Percentiles rank a stretch among this genome's conserved stretches.
Conservation (phyloP, 2,888 invertebrate species). For the Ethmia dodecea region DNA sequence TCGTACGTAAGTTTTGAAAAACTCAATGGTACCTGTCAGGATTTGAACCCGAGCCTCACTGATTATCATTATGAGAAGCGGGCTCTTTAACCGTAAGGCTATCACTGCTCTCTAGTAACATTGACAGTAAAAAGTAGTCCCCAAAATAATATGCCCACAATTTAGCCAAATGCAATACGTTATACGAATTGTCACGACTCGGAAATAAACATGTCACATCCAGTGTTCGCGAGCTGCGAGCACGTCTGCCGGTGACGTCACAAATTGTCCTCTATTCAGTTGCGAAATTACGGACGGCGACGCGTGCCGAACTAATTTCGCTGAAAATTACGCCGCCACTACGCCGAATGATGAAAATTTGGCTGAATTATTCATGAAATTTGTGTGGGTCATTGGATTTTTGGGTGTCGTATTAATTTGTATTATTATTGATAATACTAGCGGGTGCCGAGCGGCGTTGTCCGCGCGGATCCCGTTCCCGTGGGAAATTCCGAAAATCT, state of each 20-base stretch:
- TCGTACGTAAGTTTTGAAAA: too few relatives aligned
- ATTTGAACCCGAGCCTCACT: too few relatives aligned
- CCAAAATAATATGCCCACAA: too few relatives aligned
- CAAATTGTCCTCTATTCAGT: conserved; percentile 71
- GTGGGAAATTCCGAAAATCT: not conserved
- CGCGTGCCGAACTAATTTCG: conserved; percentile 56
- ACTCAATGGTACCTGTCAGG: too few relatives aligned
- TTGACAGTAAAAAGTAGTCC: too few relatives aligned
- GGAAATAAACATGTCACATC: conserved; percentile 8
- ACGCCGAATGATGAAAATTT: conserved; percentile 5
- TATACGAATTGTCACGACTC: too few relatives aligned
- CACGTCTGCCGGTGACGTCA: conserved; percentile 63
- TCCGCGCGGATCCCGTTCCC: not conserved
- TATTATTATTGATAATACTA: too few relatives aligned
- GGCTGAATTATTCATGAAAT: not conserved
- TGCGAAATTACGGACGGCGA: conserved; percentile 53
- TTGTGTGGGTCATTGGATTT: not conserved
- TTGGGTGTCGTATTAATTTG: not conserved
- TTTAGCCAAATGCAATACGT: too few relatives aligned
- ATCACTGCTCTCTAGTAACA: too few relatives aligned
- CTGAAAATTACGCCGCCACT: conserved; percentile 28
- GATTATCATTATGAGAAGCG: too few relatives aligned
- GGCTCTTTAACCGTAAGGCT: too few relatives aligned
- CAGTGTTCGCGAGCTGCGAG: conserved; percentile 4
- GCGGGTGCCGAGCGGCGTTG: too few relatives aligned